Conservation (phyloP, 2,113 vertebrate species). For the Prionailurus viverrinus region DNA sequence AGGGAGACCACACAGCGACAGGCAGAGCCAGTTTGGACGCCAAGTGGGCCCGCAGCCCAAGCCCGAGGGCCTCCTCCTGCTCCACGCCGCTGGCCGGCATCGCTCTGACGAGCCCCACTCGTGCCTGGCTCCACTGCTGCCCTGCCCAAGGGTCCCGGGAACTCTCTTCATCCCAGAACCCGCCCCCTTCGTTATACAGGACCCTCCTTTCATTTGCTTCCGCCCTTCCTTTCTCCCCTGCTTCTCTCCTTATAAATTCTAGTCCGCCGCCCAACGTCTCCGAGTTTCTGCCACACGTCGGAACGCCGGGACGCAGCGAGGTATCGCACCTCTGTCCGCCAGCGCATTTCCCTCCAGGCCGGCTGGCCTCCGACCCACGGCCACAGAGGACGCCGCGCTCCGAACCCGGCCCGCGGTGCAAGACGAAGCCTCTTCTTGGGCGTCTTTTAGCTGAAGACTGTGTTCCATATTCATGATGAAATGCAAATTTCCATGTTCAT, state of each 20-base stretch:
- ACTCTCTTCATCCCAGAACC: not conserved
- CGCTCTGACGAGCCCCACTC: accelerated
- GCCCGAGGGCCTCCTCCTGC: not conserved
- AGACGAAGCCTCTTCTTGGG: not conserved
- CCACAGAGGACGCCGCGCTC: accelerated
- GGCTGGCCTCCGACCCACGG: accelerated
- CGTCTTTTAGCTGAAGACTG: not conserved
- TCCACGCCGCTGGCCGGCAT: accelerated
- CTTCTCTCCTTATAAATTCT: not conserved
- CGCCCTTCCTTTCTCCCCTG: not conserved
- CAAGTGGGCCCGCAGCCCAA: not conserved
- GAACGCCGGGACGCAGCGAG: accelerated
- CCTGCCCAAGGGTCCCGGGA: not conserved
- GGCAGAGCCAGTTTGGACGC: not conserved
- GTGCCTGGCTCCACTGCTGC: not conserved
- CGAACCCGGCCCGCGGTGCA: not conserved
- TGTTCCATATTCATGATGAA: not conserved
- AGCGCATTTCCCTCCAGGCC: not conserved
- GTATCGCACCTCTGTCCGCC: accelerated
- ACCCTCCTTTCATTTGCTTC: not conserved
- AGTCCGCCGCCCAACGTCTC: not conserved
- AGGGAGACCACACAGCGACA: conserved; percentile 65
- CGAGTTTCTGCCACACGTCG: accelerated
- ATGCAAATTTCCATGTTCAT: not conserved
- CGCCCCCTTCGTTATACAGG: not conserved